A percentile compares a stretch with the other conserved stretches of the same genome.
Evolutionary conservation across 2,888 invertebrate species (phyloP).

Genomic region (Apamea crenata): DNA sequence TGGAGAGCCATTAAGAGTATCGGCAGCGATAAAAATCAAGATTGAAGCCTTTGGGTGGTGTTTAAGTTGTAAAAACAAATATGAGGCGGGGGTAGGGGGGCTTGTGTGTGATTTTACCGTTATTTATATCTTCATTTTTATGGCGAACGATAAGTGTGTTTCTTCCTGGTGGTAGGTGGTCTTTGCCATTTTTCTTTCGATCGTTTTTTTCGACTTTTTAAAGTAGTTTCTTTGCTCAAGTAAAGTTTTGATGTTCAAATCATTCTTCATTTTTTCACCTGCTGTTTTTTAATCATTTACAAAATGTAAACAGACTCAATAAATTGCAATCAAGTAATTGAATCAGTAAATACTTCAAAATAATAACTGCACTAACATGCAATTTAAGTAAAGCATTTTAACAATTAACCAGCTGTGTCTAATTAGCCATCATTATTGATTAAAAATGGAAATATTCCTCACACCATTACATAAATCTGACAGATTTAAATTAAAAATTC

Average conservation of each 20-base stretch:
- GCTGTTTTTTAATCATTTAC: slow-evolving; percentile 14
- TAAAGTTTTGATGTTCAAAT: neutral
- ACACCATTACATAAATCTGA: slow-evolving; percentile 40
- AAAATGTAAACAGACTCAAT: neutral
- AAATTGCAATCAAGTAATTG: slow-evolving; percentile 3
- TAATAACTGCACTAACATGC: neutral
- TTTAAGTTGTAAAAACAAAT: slow-evolving; percentile 78
- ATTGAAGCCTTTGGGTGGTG: slow-evolving; percentile 71
- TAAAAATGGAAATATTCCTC: slow-evolving; percentile 33
- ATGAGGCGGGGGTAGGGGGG: slow-evolving; percentile 70
- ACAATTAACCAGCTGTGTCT: slow-evolving; percentile 13
- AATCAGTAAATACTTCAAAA: neutral
- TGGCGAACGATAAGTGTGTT: slow-evolving; percentile 54
- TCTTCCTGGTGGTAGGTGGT: slow-evolving; percentile 58
- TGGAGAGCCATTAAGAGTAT: slow-evolving; percentile 80
- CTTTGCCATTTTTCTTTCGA: slow-evolving; percentile 42
- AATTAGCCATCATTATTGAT: slow-evolving; percentile 34
- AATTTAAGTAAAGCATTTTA: slow-evolving; percentile 10
- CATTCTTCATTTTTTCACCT: neutral
- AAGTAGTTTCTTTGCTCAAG: neutral
- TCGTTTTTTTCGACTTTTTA: slow-evolving; percentile 20
- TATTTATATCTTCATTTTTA: slow-evolving; percentile 66
- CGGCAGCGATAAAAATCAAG: slow-evolving; percentile 80
- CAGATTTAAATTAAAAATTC: slow-evolving; percentile 56
- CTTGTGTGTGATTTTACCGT: slow-evolving; percentile 48